Evolutionary conservation across 2,113 vertebrate species (phyloP).

Genomic region (Eretmodus cyanostictus): DNA sequence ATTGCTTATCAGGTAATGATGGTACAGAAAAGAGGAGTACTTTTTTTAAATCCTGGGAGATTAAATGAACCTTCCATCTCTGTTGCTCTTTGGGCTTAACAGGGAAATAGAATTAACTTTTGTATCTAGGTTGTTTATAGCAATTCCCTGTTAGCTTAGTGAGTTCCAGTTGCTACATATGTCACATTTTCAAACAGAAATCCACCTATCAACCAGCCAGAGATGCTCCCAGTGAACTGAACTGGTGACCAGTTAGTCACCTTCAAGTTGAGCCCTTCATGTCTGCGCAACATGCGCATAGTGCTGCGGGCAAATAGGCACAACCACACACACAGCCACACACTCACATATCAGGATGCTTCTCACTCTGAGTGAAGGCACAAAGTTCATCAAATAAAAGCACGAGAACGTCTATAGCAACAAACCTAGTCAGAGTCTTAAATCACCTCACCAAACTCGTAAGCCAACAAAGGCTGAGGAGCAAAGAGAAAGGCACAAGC

Average conservation of each 20-base stretch:
- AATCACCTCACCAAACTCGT: background rate
- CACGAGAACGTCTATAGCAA: background rate
- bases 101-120: background rate
- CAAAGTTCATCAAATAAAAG: background rate
- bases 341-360: background rate
- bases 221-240: background rate
- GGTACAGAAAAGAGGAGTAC: no score
- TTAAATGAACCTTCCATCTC: background rate
- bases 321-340: background rate
- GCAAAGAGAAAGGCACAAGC: background rate
- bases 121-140: background rate
- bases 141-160: background rate
- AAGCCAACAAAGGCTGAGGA: background rate
- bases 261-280: background rate
- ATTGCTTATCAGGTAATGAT: background rate
- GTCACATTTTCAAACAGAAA: background rate
- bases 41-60: background rate
- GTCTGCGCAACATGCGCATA: accelerated
- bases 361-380: background rate
- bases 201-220: background rate
- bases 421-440: background rate
- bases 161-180: background rate
- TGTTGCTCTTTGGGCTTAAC: background rate
- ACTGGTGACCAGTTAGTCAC: background rate
- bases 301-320: accelerated